Conservation (phyloP, 1,140 invertebrate species). For the Conus betulinus region DNA sequence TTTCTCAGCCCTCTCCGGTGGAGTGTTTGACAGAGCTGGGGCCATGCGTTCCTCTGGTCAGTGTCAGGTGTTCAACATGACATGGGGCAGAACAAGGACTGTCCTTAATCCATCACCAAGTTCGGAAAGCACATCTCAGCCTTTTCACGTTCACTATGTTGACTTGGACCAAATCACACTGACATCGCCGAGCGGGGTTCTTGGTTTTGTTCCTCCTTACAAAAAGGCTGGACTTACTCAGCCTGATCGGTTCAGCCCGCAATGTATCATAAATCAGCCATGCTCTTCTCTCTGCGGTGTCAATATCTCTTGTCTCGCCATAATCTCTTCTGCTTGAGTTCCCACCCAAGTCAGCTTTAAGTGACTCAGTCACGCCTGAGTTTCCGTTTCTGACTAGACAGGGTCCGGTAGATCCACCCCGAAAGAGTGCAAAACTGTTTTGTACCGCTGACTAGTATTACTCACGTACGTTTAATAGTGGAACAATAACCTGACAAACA, state of each 20-base stretch:
- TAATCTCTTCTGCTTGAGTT: neutral
- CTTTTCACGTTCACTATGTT: neutral
- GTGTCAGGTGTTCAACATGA: no score
- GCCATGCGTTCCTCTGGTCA: no score
- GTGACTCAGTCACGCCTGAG: neutral
- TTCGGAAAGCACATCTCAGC: neutral
- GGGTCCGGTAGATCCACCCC: neutral
- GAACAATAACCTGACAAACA: no score
- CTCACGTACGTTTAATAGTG: no score
- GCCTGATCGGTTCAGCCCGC: no score
- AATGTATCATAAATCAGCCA: neutral
- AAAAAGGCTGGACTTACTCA: no score
- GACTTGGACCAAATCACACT: neutral
- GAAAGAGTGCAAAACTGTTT: neutral
- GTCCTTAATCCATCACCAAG: no score
- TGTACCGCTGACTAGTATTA: no score
- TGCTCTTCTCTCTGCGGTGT: neutral
- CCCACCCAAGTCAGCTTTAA: neutral
- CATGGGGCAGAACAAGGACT: no score
- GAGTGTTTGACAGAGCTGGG: no score
- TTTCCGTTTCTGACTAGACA: no score
- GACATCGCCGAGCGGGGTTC: neutral
- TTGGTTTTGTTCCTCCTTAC: neutral
- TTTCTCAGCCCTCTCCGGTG: no score
- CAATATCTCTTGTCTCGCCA: conserved; percentile 2